Conservation (phyloP, 1,140 invertebrate species). For the Gryon sp. region DNA sequence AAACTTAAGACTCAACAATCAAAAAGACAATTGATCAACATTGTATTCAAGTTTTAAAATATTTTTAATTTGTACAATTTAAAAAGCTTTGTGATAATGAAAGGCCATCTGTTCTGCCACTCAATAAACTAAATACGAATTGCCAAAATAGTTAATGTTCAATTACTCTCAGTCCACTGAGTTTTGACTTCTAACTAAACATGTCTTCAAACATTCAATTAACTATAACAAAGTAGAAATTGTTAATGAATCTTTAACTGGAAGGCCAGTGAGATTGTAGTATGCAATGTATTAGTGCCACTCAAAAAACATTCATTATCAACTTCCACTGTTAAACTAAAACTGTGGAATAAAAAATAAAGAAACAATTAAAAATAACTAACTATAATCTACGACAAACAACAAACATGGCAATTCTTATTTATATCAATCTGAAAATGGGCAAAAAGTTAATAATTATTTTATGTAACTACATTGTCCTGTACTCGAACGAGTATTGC, state of each 20-base stretch:
- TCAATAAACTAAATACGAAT: slow-evolving; percentile 71
- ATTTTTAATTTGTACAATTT: not conserved
- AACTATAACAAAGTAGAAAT: slow-evolving; percentile 22
- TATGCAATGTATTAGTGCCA: not conserved
- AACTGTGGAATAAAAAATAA: slow-evolving; percentile 16
- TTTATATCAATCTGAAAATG: slow-evolving; percentile 71
- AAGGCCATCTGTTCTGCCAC: slow-evolving; percentile 60
- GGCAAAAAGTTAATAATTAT: slow-evolving; percentile 49
- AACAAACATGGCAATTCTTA: slow-evolving; percentile 73
- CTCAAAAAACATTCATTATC: slow-evolving; percentile 1
- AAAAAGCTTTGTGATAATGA: slow-evolving; percentile 26
- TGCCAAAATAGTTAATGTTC: slow-evolving; percentile 67
- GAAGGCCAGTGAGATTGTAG: not conserved
- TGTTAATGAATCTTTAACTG: slow-evolving; percentile 8
- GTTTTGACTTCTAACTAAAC: slow-evolving; percentile 41
- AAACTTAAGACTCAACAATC: too few relatives aligned
- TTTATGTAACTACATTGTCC: slow-evolving; percentile 27
- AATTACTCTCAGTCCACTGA: slow-evolving; percentile 64
- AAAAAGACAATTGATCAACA: too few relatives aligned
- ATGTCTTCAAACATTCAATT: slow-evolving; percentile 18
- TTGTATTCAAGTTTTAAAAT: slow-evolving; percentile 13
- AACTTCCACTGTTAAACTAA: slow-evolving; percentile 11
- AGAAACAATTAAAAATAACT: not conserved
- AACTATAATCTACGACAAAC: too few relatives aligned
- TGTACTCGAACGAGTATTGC: slow-evolving; percentile 16